These are phyloP conservation scores for Alligator sinensis DNA, from an alignment of 2,113 vertebrate species.

Conservation along the genomic window DNA sequence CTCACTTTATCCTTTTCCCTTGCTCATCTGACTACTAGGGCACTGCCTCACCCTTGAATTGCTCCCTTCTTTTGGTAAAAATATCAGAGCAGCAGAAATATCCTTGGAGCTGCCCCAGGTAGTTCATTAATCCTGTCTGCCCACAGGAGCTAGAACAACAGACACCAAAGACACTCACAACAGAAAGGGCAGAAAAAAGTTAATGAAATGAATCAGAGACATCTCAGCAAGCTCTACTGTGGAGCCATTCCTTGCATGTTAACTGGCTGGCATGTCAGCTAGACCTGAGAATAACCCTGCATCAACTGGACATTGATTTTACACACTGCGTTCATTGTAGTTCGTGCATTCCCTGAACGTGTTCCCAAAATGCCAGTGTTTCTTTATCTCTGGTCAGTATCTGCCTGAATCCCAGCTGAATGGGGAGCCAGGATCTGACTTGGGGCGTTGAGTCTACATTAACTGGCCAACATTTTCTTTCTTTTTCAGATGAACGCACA, in stretches of 20 bases:
- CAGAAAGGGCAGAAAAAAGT: background rate
- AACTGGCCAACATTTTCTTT: conserved; percentile 33
- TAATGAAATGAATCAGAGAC: background rate
- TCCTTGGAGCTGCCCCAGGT: background rate
- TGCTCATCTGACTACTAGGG: too few species aligned
- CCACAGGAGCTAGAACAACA: background rate
- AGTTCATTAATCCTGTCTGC: background rate
- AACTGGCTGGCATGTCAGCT: background rate
- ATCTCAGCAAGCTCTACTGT: background rate
- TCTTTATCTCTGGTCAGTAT: background rate
- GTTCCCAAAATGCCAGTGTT: background rate
- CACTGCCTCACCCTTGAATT: background rate
- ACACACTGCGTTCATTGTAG: background rate
- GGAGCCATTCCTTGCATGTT: background rate
- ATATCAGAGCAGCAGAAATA: fast-evolving
- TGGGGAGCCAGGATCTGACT: conserved; percentile 18
- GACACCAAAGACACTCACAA: background rate
- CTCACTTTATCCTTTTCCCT: too few species aligned
- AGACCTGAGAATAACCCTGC: background rate
- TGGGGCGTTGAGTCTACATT: conserved; percentile 32
- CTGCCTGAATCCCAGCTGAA: conserved; percentile 27
- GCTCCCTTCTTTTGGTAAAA: background rate
- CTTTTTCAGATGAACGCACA: conserved; percentile 44
- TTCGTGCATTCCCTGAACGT: background rate
- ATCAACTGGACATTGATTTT: background rate